Base-by-base conservation (phyloP, 2,888 invertebrate species). In the Stenotaenia linearis region DNA sequence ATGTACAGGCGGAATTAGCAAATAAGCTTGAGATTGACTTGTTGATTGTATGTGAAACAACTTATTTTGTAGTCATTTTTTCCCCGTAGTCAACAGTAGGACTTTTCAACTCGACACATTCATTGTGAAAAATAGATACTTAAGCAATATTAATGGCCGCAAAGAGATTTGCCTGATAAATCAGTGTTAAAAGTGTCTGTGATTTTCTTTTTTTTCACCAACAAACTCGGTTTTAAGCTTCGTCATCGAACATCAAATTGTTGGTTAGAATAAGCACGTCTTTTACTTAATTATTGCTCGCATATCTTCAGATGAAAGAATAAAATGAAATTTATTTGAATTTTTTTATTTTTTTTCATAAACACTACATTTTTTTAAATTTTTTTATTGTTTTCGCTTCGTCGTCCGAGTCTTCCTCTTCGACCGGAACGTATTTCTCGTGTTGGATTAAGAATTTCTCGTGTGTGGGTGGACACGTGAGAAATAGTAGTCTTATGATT, bases 401-500 rank as follows among this genome's bases (percentile, higher is more conserved):
- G 30, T 80, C 80, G 23, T 79, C 80, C 5, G 56, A 77, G 7
- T 69, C 74, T 32, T 28, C 74, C 25, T 75, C 30, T 45, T 21
- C n/a, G 0, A 9, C n/a, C 7, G 79, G 77, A 21, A 79, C 32
- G 50, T 77, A 80, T 25, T 79, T 78, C 7, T 76, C 23, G 21
- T 79, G 61, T 18, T 76, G 21, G 28, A 80, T 77, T 2, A 21
- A 61, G 37, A 77, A 69, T 32, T 74, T 77, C n/a, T 93, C 94
- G 30, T 85, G 83, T 6, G 91, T 90, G 4, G 91, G 92, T 0
- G 90, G 90, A 83, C 82, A 82, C 50, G 81, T 82, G 4, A 84
- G 75, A 23, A 83, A 75, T 80, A 88, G 91, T 90, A 90, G 90
- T 21, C 90, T 90, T 80, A 95, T 91, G 83, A 94, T 94, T 18